Evolutionary conservation across 2,797 vertebrate genomes (phyloP), one percentile per base, ranked within the genome.

Genomic region (Phalloptychus januarius): DNA sequence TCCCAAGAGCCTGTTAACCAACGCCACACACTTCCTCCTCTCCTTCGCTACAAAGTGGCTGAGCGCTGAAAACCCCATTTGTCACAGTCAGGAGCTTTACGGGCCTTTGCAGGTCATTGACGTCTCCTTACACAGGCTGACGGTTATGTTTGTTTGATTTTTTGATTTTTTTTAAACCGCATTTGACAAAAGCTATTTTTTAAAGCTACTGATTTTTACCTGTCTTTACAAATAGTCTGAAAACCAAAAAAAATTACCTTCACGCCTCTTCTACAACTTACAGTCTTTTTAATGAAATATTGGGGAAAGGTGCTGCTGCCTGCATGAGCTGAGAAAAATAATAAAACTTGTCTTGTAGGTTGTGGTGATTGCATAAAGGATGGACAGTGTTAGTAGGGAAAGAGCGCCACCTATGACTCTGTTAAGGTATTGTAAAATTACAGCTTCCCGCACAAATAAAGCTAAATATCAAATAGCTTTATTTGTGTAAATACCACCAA

Each of bases 1-100:
- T 90, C 90, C 88, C 84, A 65, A 78, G 81, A 91, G 89, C 83
- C 89, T 88, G 85, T 93, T 90, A 89, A 86, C 80, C 90, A 79
- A 89, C 61, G 52, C 79, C 58, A 75, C 70, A 71, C 80, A 69
- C 79, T 74, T 44, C 81, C 74, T 70, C 38, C 2, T 5, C 33
- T 5, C 28, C 23, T 69, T 56, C 58, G 48, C 84, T 77, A 71
- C 54, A 88, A 88, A 91, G 83, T 80, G 91, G 92, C 90, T 87
- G 88, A 91, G 90, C 76, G 83, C 76, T 83, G 85, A 78, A 83
- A 89, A 91, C 89, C 86, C 85, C 90, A 90, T 92, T 84, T 78
- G 89, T 90, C 89, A 91, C 86, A 87, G 78, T 18, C 56, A 58
- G 80, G 82, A 82, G 90, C 80, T 87, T 89, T 86, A 76, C 77